These are phyloP conservation scores for Copsychus sechellarum DNA, from an alignment of 2,113 vertebrate species.

Conservation along the genomic window DNA sequence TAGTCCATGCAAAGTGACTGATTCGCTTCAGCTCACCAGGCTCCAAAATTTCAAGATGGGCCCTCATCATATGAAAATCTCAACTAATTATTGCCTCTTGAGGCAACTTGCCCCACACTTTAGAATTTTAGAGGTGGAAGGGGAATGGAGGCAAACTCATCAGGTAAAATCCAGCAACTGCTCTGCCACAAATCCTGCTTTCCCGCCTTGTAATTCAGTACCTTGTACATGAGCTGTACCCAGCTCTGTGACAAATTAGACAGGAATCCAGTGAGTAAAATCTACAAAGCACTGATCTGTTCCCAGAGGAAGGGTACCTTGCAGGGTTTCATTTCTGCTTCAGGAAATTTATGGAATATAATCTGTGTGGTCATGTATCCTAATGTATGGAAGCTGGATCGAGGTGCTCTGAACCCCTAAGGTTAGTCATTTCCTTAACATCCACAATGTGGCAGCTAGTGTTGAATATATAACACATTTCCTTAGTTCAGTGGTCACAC, in stretches of 20 bases:
- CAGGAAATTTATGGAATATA: background rate
- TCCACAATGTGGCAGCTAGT: background rate
- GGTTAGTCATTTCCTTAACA: background rate
- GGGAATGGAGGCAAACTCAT: background rate
- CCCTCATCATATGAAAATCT: background rate
- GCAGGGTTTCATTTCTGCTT: background rate
- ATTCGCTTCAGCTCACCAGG: background rate
- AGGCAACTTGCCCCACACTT: background rate
- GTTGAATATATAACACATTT: background rate
- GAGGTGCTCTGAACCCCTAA: background rate
- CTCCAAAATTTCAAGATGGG: background rate
- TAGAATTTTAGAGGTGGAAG: background rate
- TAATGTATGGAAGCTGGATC: background rate
- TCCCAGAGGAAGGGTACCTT: background rate
- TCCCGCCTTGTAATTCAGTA: background rate
- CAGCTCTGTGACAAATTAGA: background rate
- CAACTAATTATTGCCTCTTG: background rate
- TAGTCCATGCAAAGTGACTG: background rate
- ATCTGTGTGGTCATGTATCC: background rate
- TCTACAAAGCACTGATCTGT: background rate
- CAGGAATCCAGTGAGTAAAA: background rate
- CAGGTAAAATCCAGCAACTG: background rate
- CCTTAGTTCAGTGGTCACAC: background rate
- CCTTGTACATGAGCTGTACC: background rate
- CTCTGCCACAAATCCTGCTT: background rate